phyloP scores from a whole-genome alignment of 2,888 invertebrate genomes.

The Andrena trimmerana region DNA sequence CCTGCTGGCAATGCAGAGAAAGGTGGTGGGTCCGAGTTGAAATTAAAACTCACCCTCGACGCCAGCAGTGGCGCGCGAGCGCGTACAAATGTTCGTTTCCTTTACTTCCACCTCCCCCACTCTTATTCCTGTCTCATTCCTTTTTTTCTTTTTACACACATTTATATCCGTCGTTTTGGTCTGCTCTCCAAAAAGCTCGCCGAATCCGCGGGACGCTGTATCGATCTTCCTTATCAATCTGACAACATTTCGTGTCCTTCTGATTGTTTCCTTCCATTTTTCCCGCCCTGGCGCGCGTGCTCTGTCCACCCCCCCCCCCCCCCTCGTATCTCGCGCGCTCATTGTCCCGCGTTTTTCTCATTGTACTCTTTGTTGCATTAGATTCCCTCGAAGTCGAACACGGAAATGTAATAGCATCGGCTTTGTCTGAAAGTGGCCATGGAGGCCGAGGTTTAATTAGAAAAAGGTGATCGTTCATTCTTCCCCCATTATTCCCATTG shows the following conservation, averaged over 20 bases:
- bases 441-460: conserved; percentile 59
- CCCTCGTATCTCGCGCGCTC: not conserved
- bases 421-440: conserved; percentile 48
- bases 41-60: conserved; percentile 62
- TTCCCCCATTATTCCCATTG: conserved; percentile 54
- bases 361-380: conserved; percentile 18
- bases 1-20: conserved; percentile 8
- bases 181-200: conserved; percentile 28
- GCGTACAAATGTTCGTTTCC: conserved; percentile 32
- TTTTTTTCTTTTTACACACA: not conserved
- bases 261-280: conserved; percentile 25
- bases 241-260: conserved; percentile 30
- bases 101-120: conserved; percentile 10
- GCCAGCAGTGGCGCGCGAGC: conserved; percentile 8
- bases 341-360: conserved; percentile 16
- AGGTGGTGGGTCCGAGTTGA: conserved; percentile 16
- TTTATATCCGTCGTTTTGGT: conserved; percentile 22
- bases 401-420: conserved; percentile 54
- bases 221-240: conserved; percentile 54
- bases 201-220: conserved; percentile 19
- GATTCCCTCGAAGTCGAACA: conserved; percentile 28
- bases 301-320: conserved; percentile 18
- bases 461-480: conserved; percentile 65
- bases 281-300: not conserved
- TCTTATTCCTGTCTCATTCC: conserved; percentile 4